A percentile compares a stretch with the other conserved stretches of the same genome.
phyloP scores from a whole-genome alignment of 2,888 invertebrate species.

The Drosophila formosana region DNA sequence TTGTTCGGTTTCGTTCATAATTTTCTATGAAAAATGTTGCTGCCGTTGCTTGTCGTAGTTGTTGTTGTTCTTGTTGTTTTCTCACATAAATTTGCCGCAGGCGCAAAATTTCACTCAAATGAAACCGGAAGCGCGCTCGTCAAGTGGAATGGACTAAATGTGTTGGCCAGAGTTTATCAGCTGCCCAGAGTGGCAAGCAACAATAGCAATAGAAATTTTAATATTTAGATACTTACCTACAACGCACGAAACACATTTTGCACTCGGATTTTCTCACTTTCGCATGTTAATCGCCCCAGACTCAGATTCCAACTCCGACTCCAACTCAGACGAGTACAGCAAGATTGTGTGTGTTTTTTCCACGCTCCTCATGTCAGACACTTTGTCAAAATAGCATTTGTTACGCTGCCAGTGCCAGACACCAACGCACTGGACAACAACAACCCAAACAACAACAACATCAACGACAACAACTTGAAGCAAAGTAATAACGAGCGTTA shows the following conservation, averaged over 20 bases:
- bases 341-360: conserved; percentile 53
- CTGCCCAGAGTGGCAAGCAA: conserved; percentile 16
- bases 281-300: conserved; percentile 51
- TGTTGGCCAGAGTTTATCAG: conserved; percentile 48
- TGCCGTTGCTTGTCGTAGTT: conserved; percentile 5
- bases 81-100: conserved; percentile 79
- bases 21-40: conserved; percentile 75
- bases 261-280: conserved; percentile 75
- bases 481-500: conserved; percentile 78
- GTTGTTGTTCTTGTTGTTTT: conserved; percentile 51
- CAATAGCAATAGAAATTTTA: conserved; percentile 44
- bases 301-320: neutral
- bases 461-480: conserved; percentile 36
- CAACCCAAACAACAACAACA: conserved; percentile 28
- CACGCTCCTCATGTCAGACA: conserved; percentile 82
- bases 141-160: conserved; percentile 73
- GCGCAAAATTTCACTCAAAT: conserved; percentile 81
- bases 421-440: conserved; percentile 76
- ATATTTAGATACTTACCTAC: conserved; percentile 40
- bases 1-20: conserved; percentile 64
- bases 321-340: neutral
- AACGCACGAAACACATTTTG: conserved; percentile 69
- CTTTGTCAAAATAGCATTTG: conserved; percentile 82
- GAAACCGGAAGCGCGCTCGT: conserved; percentile 75
- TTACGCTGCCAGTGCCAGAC: conserved; percentile 78